Base-by-base conservation (phyloP, 2,888 invertebrate species). In the Onchidella celtica region DNA sequence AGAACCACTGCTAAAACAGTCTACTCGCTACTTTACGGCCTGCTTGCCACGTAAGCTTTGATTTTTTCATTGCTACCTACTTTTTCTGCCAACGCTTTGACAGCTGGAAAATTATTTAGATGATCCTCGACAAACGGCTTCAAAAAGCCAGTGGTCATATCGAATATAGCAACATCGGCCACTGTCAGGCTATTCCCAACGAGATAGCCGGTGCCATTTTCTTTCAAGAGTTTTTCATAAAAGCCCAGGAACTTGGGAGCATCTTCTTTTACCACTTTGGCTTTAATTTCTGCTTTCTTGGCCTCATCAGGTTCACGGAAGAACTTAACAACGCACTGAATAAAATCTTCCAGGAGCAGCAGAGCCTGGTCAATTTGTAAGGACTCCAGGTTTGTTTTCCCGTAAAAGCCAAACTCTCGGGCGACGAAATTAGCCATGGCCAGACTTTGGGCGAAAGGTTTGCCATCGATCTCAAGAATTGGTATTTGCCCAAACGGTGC, bases 351-450 rank as follows among this genome's bases (percentile, higher is more conserved):
- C 21, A 82, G 70, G 6, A 72, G 61, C 24, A 85, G 85, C 0
- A 79, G 79, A 1, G 77, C 40, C 21, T 83, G 82, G 66, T 86
- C 87, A 68, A 85, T 80, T 24, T 69, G 75, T 11, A 82, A 68
- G 72, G 66, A 70, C 24, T 86, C 86, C 36, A 77, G 34, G 57
- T 72, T 79, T 40, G 77, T 65, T 63, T 82, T 80, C 3, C 85
- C 86, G 40, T 79, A 76, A 47, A 85, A 75, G 63, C 77, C 82
- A 65, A 70, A 65, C n/a, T 69, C 74, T 24, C 82, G 73, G 14
- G 82, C 79, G 29, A 75, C 69, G 57, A 47, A 83, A 2, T 57
- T 24, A 29, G 82, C 75, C 4, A 83, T 68, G 21, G 82, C 82
- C 57, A 74, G 57, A 40, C 55, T 70, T 38, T 83, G 75, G n/a